Evolutionary conservation across 2,113 vertebrate species (phyloP), one percentile per base, ranked within the genome.

Genomic region (Calyptomena viridis): DNA sequence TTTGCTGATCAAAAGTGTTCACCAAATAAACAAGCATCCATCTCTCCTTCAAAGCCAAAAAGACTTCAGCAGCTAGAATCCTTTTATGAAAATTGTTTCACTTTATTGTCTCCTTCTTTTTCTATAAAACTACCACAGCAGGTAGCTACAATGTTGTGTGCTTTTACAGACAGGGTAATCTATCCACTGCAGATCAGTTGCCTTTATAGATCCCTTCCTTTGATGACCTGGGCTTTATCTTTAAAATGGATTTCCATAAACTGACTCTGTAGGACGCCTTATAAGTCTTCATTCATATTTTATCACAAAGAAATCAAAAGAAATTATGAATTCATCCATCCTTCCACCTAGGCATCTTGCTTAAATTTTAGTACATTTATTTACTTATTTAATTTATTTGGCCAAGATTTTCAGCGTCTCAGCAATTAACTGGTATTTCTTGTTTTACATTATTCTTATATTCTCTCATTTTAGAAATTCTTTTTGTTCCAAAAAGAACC

Each of bases 91-190:
- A 86, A 86, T 44, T 56, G 52, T 82, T 94, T 89, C 64, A 87
- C 44, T 91, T 92, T 40, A 95, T 78, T 44, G 89, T 87, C 62
- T 84, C 28, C 42, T 78, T 74, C 42, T 37, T 94, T 56, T 94
- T 72, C 74, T 78, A 56, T 80, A 94, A 94, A 94, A 82, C 73
- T 75, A 84, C 74, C 78, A 59, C 77, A 87, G 91, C 83, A 88
- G 67, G 83, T 47, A 90, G 76, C 79, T 94, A 80, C 80, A 84
- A 37, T 47, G 81, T 83, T 47, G 49, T 72, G 56, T 69, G 28
- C 40, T 91, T 94, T 87, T 79, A 82, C 42, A 89, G 86, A 81
- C 69, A 78, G 37, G 59, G 82, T 79, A 78, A 94, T 86, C 87
- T 89, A 52, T 52, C 60, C 80, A 72, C 39, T 80, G 66, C 60